Percentiles rank a stretch among this genome's conserved stretches.
These are phyloP conservation scores for Trachelus tabidus DNA, from an alignment of 2,888 invertebrate genomes.

Conservation along the genomic window DNA sequence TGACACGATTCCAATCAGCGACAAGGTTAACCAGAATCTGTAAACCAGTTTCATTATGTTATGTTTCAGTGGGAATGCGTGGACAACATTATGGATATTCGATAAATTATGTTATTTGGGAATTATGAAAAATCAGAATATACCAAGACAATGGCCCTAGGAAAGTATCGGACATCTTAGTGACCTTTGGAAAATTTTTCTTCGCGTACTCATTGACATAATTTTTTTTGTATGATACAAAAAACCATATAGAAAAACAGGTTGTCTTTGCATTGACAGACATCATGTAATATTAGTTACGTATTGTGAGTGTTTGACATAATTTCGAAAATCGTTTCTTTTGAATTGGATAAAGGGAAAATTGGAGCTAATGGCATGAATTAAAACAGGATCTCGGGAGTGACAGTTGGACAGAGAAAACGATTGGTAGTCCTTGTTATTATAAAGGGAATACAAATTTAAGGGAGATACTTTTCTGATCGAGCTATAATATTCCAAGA, in stretches of 20 bases:
- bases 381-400: neutral
- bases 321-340: neutral
- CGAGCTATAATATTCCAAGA: neutral
- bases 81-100: neutral
- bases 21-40: conserved; percentile 39
- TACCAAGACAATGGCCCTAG: neutral
- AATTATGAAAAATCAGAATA: neutral
- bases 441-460: neutral
- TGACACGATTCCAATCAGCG: conserved; percentile 43
- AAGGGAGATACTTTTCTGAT: neutral
- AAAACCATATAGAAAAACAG: neutral
- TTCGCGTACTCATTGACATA: neutral
- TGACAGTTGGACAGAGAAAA: neutral
- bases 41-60: conserved; percentile 39
- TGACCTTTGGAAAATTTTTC: neutral
- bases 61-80: neutral
- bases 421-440: neutral
- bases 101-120: neutral
- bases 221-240: neutral
- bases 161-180: neutral
- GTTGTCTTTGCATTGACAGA: neutral
- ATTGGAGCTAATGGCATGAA: neutral
- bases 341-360: neutral
- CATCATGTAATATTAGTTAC: neutral
- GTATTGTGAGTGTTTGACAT: neutral